Base-by-base conservation (phyloP, 2,888 invertebrate genomes). In the Leptogaster cylindrica region DNA sequence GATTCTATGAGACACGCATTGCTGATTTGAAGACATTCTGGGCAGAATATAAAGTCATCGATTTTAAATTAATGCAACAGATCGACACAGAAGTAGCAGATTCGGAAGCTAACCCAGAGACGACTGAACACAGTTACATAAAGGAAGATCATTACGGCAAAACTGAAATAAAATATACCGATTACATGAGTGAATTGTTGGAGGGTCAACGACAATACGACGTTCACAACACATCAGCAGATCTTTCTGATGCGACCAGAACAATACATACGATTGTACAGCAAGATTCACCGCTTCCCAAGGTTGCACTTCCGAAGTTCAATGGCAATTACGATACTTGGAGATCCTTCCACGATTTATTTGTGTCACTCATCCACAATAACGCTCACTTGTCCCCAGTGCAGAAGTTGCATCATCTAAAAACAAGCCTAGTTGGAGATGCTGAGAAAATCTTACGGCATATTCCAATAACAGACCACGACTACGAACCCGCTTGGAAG, bases 401-500 rank as follows among this genome's bases (percentile, higher is more conserved):
- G 0, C 50, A 61, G 23, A 68, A 70, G 36, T 20, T 68, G 3
- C 50, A 51, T 63, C 55, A 55, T 39, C 25, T 70, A 5, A 20
- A 8, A 14, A 3, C 46, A n/a, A 23, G 46, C 1, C 27, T 41
- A 1, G 12, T 16, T 23, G 69, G 66, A 2, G 51, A 69, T 31
- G 64, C 67, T 18, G 18, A 66, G 10, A 41, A 50, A n/a, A 20
- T 66, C 5, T 27, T 69, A 14, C 16, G 46, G 4, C 41, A 67
- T 36, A 48, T 55, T 14, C 48, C 61, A 7, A 39, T 68, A 8
- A 68, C 70, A 0, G 39, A 61, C 1, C 48, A 67, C 2, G 55
- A 55, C 27, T 70, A 66, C 23, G 48, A 20, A n/a, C 41, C 55
- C 1, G 66, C 66, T 3, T 70, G 68, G 63, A 16, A 36, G 2